Conservation (phyloP, 2,797 vertebrate genomes). For the Threskiornis aethiopicus region DNA sequence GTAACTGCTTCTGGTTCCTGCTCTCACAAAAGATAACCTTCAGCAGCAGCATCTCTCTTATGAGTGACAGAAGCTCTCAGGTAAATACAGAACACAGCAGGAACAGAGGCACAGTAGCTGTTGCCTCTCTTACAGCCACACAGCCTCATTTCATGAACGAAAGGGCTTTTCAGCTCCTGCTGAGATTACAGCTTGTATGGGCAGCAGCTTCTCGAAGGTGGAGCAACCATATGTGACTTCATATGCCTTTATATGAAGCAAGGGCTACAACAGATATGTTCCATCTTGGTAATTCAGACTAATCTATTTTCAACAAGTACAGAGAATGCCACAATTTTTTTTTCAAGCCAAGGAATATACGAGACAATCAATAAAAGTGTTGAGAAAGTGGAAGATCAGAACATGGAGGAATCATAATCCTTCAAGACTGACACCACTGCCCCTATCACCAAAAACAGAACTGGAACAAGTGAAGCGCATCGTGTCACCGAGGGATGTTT, state of each 20-base stretch:
- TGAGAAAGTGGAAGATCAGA: background rate
- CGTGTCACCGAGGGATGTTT: background rate
- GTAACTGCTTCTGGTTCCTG: background rate
- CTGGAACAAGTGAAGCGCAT: background rate
- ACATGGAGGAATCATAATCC: background rate
- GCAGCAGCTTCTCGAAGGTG: slow-evolving; percentile 13
- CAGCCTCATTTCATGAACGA: slow-evolving; percentile 10
- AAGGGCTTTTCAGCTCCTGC: background rate
- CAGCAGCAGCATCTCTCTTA: background rate
- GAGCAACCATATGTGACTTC: background rate
- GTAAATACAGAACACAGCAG: slow-evolving; percentile 13
- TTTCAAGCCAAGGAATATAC: background rate
- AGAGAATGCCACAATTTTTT: background rate
- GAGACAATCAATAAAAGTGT: background rate
- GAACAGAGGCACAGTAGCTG: slow-evolving; percentile 10
- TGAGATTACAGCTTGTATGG: slow-evolving; percentile 16
- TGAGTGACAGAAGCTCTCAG: background rate
- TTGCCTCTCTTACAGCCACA: background rate
- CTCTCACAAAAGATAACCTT: background rate
- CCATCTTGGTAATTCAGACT: background rate
- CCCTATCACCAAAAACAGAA: background rate
- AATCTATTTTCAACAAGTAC: background rate
- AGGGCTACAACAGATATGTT: background rate
- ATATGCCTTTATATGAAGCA: background rate
- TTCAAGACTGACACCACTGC: background rate